Evolutionary conservation across 2,888 invertebrate genomes (phyloP).

Genomic region (Toxonevra muliebris): DNA sequence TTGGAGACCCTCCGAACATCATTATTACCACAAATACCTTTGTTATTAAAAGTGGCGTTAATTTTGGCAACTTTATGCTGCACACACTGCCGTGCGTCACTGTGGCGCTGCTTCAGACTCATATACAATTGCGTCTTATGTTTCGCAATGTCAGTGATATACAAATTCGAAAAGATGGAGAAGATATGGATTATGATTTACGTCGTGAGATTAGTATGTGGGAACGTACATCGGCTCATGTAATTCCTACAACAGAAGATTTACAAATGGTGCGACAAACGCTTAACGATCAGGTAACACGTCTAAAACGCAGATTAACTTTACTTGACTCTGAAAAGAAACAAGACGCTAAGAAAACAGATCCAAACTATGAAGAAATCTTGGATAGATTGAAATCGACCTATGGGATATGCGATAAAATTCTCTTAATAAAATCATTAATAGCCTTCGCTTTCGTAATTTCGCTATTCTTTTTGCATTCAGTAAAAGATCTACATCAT

Average conservation of each 20-base stretch:
- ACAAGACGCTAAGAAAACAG: constrained; percentile 49
- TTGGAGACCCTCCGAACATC: constrained; percentile 83
- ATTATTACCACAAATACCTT: constrained; percentile 56
- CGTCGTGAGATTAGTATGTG: constrained; percentile 71
- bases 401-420: constrained; percentile 81
- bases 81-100: constrained; percentile 83
- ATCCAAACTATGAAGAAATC: constrained; percentile 70
- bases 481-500: constrained; percentile 74
- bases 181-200: constrained; percentile 71
- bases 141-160: constrained; percentile 75
- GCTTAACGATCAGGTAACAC: no score
- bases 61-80: constrained; percentile 79
- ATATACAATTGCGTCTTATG: constrained; percentile 74
- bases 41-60: constrained; percentile 68
- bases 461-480: constrained; percentile 82
- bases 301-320: no score
- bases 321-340: no score
- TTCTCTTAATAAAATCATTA: constrained; percentile 76
- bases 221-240: constrained; percentile 41
- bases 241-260: neutral
- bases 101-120: constrained; percentile 72
- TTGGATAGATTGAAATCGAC: constrained; percentile 69
- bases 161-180: constrained; percentile 67
- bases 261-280: constrained; percentile 59
- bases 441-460: constrained; percentile 77